A percentile compares a stretch with the other conserved stretches of the same genome.
Evolutionary conservation across 1,140 invertebrate genomes (phyloP).

Genomic region (Trachelipus rathkii): DNA sequence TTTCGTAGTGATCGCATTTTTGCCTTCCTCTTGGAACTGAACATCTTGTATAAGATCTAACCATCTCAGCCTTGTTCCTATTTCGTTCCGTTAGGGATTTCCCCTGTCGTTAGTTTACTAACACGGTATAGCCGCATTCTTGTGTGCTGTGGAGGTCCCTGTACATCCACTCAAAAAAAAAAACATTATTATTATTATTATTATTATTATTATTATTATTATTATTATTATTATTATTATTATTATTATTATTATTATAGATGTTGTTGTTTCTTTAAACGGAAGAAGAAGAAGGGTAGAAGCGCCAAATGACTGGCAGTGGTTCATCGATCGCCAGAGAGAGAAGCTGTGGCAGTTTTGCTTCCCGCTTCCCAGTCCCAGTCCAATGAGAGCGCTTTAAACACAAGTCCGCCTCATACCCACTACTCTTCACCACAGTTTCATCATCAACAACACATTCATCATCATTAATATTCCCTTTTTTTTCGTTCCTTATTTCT

Average conservation of each 20-base stretch:
- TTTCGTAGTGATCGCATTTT: too few relatives aligned
- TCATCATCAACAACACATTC: not conserved
- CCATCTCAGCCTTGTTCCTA: too few relatives aligned
- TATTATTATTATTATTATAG: conserved; percentile 58
- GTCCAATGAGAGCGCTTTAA: conserved; percentile 57
- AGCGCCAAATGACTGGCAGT: conserved; percentile 50
- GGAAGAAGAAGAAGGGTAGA: conserved; percentile 85
- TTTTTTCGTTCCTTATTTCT: not conserved
- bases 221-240: conserved; percentile 45
- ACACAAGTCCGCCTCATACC: not conserved
- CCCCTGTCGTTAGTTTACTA: too few relatives aligned
- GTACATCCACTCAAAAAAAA: too few relatives aligned
- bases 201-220: not conserved
- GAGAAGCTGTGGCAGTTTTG: conserved; percentile 63
- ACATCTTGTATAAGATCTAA: too few relatives aligned
- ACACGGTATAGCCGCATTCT: too few relatives aligned
- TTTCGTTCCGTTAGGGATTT: too few relatives aligned
- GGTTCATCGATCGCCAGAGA: conserved; percentile 53
- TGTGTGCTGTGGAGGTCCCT: too few relatives aligned
- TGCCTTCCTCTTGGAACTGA: too few relatives aligned
- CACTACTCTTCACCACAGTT: not conserved
- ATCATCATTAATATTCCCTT: not conserved
- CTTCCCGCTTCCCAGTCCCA: conserved; percentile 64
- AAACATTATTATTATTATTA: not conserved
- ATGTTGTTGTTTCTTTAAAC: conserved; percentile 93